A percentile compares a stretch with the other conserved stretches of the same genome.
Conservation (phyloP, 1,140 invertebrate species). For the Ips typographus region DNA sequence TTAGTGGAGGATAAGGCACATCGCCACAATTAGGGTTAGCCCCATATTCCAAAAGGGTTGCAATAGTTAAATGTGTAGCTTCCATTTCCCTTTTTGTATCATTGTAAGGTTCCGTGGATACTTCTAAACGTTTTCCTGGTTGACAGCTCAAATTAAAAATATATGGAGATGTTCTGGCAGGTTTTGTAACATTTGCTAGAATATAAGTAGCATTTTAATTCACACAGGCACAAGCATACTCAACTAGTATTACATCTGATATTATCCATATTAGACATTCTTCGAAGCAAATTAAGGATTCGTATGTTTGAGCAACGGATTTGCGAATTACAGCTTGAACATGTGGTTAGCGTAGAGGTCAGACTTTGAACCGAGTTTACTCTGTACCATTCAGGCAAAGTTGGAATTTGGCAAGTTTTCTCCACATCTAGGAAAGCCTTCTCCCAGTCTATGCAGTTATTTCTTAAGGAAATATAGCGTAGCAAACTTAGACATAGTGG, state of each 20-base stretch:
- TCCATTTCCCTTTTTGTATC: neutral
- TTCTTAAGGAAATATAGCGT: slow-evolving; percentile 48
- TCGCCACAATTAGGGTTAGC: slow-evolving; percentile 52
- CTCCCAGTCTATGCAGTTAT: slow-evolving; percentile 49
- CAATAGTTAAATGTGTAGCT: slow-evolving; percentile 45
- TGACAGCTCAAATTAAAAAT: neutral
- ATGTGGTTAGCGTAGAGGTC: neutral
- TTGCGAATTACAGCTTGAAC: slow-evolving; percentile 1
- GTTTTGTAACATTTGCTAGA: too few relatives aligned
- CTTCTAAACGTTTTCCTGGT: neutral
- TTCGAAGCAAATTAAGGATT: slow-evolving; percentile 1
- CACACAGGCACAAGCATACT: too few relatives aligned
- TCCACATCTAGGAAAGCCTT: slow-evolving; percentile 49
- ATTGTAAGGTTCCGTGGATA: neutral
- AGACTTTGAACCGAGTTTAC: slow-evolving; percentile 35
- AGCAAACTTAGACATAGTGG: slow-evolving; percentile 53
- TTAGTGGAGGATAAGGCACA: slow-evolving; percentile 54
- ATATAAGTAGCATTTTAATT: too few relatives aligned
- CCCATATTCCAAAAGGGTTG: slow-evolving; percentile 52
- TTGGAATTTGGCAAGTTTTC: slow-evolving; percentile 1
- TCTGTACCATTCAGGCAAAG: slow-evolving; percentile 48
- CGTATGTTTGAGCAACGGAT: neutral
- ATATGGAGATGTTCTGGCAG: too few relatives aligned
- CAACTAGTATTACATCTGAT: neutral
- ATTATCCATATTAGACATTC: slow-evolving; percentile 1